A percentile compares a stretch with the other conserved stretches of the same genome.
Conservation (phyloP, 2,888 invertebrate species). For the Temnothorax ravouxi region DNA sequence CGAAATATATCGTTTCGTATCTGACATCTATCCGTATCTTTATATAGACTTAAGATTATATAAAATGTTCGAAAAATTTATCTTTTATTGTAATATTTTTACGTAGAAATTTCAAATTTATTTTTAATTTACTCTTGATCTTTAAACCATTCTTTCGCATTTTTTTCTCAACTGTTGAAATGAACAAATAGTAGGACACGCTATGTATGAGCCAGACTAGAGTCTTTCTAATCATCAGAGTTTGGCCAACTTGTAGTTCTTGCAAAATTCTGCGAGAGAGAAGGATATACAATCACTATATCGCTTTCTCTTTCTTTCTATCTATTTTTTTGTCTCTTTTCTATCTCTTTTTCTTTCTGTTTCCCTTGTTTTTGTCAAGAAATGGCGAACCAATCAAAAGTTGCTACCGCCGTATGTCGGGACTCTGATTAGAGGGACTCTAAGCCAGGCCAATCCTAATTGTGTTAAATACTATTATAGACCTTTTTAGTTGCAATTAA, state of each 20-base stretch:
- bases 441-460: neutral
- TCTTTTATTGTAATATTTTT: constrained; percentile 3
- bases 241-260: neutral
- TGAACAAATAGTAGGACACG: neutral
- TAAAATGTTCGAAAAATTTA: neutral
- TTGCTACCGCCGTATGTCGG: no score
- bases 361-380: no score
- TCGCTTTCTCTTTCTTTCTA: no score
- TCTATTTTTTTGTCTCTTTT: no score
- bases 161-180: neutral
- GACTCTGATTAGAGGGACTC: no score
- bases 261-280: no score
- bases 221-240: no score
- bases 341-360: no score
- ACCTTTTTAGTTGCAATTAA: neutral
- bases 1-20: neutral
- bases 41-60: neutral
- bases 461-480: neutral
- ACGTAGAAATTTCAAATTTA: neutral
- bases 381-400: no score
- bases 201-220: neutral
- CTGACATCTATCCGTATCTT: neutral
- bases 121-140: neutral
- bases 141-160: neutral
- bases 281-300: no score